Percentiles rank a stretch among this genome's conserved stretches.
Conservation (phyloP, 2,888 invertebrate species). For the Mechanitis mazaeus region DNA sequence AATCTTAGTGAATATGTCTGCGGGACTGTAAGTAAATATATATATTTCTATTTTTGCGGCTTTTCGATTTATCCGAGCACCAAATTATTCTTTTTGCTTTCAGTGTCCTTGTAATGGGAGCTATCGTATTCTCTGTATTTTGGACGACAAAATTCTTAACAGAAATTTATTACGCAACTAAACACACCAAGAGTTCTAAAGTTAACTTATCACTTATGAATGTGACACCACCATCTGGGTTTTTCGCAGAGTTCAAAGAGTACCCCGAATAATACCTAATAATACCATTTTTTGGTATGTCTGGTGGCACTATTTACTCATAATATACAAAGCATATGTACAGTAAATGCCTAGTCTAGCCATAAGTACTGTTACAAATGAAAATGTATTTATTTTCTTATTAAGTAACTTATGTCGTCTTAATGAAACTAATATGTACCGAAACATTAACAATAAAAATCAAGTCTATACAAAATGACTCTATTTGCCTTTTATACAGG, state of each 20-base stretch:
- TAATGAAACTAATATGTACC: too few relatives aligned
- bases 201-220: slow-evolving; percentile 13
- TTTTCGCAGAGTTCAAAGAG: slow-evolving; percentile 35
- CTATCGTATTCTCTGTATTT: slow-evolving; percentile 47
- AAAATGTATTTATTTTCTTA: not conserved
- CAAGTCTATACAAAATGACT: too few relatives aligned
- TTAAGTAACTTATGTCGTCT: too few relatives aligned
- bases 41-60: not conserved
- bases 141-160: slow-evolving; percentile 47
- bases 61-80: not conserved
- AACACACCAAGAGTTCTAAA: slow-evolving; percentile 10
- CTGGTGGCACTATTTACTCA: not conserved
- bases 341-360: too few relatives aligned
- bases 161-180: slow-evolving; percentile 33
- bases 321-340: not conserved
- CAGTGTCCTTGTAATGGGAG: slow-evolving; percentile 47
- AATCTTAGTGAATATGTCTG: slow-evolving; percentile 25
- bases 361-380: not conserved
- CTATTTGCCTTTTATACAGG: too few relatives aligned
- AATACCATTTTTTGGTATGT: slow-evolving; percentile 10
- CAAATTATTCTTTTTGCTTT: slow-evolving; percentile 12
- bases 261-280: slow-evolving; percentile 34
- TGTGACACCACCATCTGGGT: slow-evolving; percentile 12
- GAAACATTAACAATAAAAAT: too few relatives aligned
- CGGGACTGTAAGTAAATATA: slow-evolving; percentile 44